Percentiles rank a stretch among this genome's conserved stretches.
phyloP scores from a whole-genome alignment of 2,113 vertebrate species.

The Antechinus flavipes region DNA sequence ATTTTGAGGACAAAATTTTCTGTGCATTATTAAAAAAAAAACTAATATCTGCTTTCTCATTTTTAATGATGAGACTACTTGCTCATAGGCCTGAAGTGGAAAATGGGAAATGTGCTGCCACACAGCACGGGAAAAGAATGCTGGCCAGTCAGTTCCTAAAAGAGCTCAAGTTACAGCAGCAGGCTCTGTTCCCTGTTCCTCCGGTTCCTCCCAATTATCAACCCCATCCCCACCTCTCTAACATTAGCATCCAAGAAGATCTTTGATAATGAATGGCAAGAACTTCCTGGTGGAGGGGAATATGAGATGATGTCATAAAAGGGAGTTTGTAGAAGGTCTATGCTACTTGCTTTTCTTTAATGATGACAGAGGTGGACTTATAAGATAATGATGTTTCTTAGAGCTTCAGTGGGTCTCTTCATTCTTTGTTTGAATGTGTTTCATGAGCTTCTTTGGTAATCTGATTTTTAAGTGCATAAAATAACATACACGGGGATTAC shows the following conservation, averaged over 20 bases:
- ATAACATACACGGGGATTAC: background rate
- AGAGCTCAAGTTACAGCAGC: background rate
- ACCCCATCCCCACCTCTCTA: background rate
- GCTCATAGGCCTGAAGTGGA: background rate
- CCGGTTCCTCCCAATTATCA: background rate
- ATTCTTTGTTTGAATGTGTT: background rate
- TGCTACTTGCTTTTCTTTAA: background rate
- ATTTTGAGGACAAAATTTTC: background rate
- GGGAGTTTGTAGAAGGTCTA: background rate
- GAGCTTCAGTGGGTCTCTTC: background rate
- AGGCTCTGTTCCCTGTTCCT: background rate
- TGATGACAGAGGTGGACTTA: background rate
- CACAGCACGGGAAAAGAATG: background rate
- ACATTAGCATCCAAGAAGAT: background rate
- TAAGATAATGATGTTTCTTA: background rate
- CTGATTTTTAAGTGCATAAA: background rate
- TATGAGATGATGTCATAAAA: background rate
- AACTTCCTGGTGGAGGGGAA: background rate
- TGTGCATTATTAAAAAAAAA: background rate
- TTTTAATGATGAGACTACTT: background rate
- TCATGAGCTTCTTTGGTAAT: background rate
- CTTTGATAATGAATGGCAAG: background rate
- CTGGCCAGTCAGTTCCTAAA: background rate
- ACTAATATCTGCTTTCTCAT: background rate
- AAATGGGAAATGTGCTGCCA: background rate